These are phyloP conservation scores for Nomada ruficornis DNA, from an alignment of 2,888 invertebrate genomes.

Conservation along the genomic window DNA sequence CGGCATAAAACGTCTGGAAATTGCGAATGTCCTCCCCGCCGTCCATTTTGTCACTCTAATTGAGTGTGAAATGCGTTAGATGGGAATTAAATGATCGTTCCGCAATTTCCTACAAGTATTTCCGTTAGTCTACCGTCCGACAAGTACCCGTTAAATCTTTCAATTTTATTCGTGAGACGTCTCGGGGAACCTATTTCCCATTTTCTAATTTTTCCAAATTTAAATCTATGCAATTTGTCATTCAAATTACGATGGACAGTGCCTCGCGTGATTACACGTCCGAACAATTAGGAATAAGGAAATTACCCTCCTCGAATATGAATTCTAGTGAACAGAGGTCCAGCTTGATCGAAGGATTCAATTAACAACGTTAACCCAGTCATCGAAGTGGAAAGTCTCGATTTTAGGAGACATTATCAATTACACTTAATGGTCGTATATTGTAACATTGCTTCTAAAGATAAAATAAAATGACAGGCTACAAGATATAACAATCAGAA, in stretches of 20 bases:
- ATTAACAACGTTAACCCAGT: background rate
- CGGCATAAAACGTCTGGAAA: background rate
- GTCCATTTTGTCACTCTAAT: constrained; percentile 12
- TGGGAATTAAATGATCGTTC: background rate
- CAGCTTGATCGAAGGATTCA: background rate
- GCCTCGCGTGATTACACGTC: background rate
- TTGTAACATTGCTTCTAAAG: background rate
- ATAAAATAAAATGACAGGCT: too few relatives aligned
- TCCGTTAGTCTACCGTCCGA: too few relatives aligned
- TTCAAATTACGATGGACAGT: background rate
- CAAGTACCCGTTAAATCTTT: background rate
- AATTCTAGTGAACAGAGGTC: background rate
- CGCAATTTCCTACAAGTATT: constrained; percentile 9
- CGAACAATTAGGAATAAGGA: background rate
- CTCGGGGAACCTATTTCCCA: background rate
- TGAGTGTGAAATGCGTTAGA: constrained; percentile 9
- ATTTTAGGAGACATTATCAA: background rate
- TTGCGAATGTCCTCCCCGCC: background rate
- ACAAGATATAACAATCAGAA: background rate
- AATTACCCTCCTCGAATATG: background rate
- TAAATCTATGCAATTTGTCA: background rate
- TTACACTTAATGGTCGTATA: background rate
- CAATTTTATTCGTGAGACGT: background rate
- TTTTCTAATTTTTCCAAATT: background rate
- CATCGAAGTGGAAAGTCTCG: background rate